Conservation (phyloP, 2,888 invertebrate genomes). For the Amphipoea lucens region DNA sequence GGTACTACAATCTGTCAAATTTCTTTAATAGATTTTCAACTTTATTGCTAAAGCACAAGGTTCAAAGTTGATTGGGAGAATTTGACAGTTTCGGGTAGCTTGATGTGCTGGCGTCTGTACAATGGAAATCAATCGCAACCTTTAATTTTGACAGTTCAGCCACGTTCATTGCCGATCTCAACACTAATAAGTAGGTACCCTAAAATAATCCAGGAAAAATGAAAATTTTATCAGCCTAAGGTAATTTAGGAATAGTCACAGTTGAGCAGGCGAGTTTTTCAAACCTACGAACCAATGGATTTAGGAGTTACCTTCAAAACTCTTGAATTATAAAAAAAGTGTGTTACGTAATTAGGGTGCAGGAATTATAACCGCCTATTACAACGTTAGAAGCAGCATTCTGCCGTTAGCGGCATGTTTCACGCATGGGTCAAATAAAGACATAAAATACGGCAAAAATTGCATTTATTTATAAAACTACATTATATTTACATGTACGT, state of each 20-base stretch:
- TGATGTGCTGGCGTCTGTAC: no score
- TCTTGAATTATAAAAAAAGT: background rate
- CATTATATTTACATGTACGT: constrained; percentile 87
- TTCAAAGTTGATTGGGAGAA: no score
- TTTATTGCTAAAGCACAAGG: no score
- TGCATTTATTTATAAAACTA: constrained; percentile 86
- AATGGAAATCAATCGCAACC: background rate
- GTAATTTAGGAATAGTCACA: no score
- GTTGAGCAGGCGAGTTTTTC: background rate
- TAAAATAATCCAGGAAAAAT: no score
- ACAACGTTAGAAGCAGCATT: background rate
- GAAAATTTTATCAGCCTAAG: no score
- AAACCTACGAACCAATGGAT: background rate
- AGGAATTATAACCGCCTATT: background rate
- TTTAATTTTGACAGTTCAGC: background rate
- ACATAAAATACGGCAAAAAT: constrained; percentile 77
- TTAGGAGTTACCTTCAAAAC: background rate
- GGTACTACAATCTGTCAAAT: no score
- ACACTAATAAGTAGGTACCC: no score
- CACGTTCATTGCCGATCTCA: background rate
- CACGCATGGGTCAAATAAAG: constrained; percentile 22
- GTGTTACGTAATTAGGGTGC: background rate
- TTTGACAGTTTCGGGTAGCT: no score
- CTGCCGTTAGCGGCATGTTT: background rate
- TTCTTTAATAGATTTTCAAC: no score